Percentiles rank a stretch among this genome's conserved stretches.
phyloP scores from a whole-genome alignment of 2,888 invertebrate genomes.

The Phrixothrix hirtus region DNA sequence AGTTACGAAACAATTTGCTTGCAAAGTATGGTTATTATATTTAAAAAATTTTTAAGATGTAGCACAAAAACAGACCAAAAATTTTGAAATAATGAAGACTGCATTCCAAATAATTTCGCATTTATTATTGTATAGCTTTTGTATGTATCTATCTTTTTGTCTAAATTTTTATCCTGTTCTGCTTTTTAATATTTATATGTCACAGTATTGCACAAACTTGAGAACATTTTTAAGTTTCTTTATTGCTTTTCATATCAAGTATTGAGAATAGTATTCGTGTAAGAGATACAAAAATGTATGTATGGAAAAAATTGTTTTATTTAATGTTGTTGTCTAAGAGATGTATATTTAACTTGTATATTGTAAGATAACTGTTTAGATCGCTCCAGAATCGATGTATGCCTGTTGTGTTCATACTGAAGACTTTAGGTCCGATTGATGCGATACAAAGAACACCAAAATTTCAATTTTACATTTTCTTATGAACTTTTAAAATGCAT shows the following conservation, averaged over 20 bases:
- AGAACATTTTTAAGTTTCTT: too few species aligned
- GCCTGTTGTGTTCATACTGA: conserved; percentile 31
- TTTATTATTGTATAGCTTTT: conserved; percentile 25
- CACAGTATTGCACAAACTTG: too few species aligned
- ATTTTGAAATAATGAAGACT: conserved; percentile 34
- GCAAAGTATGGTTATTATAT: too few species aligned
- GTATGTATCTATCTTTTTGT: conserved; percentile 14
- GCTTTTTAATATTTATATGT: not conserved
- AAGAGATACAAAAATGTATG: conserved; percentile 8
- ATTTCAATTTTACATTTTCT: conserved; percentile 27
- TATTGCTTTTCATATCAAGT: not conserved
- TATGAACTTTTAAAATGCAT: conserved; percentile 23
- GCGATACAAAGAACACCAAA: conserved; percentile 26
- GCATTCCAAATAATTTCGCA: conserved; percentile 35
- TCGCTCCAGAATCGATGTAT: conserved; percentile 15
- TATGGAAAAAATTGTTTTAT: conserved; percentile 6
- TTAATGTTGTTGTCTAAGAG: conserved; percentile 14
- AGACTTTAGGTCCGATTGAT: conserved; percentile 15
- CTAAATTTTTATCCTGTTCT: conserved; percentile 11
- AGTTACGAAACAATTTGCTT: too few species aligned
- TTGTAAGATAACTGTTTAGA: conserved; percentile 21
- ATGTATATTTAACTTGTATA: conserved; percentile 14
- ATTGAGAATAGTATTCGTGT: not conserved
- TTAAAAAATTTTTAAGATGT: not conserved
- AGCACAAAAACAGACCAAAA: conserved; percentile 22